These are phyloP conservation scores for Plebejus anna DNA, from an alignment of 2,888 invertebrate species.

Conservation along the genomic window DNA sequence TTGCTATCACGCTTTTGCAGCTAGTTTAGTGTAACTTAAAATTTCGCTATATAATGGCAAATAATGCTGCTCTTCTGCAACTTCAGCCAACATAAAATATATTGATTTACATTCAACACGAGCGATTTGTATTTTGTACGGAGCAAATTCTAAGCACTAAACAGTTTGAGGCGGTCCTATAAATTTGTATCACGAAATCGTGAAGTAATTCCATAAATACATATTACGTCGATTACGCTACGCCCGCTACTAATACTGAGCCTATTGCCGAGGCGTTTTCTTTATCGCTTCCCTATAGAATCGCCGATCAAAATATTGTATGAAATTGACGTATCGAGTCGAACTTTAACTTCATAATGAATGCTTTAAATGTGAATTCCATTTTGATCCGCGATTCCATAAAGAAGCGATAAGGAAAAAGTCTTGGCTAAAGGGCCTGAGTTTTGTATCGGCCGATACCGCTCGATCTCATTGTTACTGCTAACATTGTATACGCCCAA, in stretches of 20 bases:
- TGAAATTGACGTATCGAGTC: too few species aligned
- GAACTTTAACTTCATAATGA: too few species aligned
- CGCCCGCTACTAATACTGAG: conserved; percentile 30
- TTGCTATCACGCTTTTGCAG: too few species aligned
- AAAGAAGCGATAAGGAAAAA: too few species aligned
- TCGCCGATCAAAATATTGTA: too few species aligned
- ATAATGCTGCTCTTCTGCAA: not conserved
- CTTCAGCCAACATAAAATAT: not conserved
- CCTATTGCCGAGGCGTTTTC: too few species aligned
- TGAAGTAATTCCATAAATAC: conserved; percentile 28
- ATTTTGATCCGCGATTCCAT: too few species aligned
- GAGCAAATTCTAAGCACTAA: not conserved
- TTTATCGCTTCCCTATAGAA: too few species aligned
- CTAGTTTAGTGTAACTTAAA: too few species aligned
- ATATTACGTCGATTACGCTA: conserved; percentile 24
- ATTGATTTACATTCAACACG: not conserved
- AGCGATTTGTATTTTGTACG: not conserved
- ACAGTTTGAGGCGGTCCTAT: conserved; percentile 9
- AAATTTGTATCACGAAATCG: conserved; percentile 27
- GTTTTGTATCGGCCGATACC: conserved; percentile 13
- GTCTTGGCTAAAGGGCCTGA: not conserved
- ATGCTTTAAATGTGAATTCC: too few species aligned
- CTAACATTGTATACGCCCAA: conserved; percentile 4
- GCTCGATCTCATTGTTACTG: not conserved
- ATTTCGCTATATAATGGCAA: too few species aligned